Percentiles rank a stretch among this genome's conserved stretches.
These are phyloP conservation scores for Ceratina australensis DNA, from an alignment of 1,140 invertebrate genomes.

Conservation along the genomic window DNA sequence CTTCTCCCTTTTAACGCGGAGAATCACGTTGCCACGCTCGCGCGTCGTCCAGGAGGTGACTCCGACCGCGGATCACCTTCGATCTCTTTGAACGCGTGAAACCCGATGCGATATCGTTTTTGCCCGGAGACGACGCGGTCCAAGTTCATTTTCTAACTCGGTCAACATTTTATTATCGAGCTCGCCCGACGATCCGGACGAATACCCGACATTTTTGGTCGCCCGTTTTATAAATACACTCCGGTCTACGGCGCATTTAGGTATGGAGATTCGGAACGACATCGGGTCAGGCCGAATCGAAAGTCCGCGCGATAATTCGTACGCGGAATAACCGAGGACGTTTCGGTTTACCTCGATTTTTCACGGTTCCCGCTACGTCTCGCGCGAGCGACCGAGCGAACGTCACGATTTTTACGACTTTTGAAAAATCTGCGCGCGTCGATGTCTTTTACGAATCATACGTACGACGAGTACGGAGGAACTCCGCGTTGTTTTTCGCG, in stretches of 20 bases:
- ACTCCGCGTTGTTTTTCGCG: too few species aligned
- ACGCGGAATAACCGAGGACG: too few species aligned
- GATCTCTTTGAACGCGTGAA: background rate
- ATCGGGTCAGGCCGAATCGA: background rate
- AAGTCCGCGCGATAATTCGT: background rate
- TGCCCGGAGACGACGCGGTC: too few species aligned
- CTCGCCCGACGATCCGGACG: background rate
- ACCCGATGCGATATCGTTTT: too few species aligned
- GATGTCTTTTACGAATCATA: too few species aligned
- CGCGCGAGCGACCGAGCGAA: too few species aligned
- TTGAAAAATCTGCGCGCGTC: too few species aligned
- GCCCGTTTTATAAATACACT: background rate
- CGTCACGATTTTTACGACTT: too few species aligned
- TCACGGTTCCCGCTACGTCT: background rate
- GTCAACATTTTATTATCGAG: background rate
- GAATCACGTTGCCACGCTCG: slow-evolving; percentile 1
- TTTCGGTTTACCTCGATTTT: background rate
- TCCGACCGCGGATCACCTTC: background rate
- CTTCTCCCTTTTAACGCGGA: background rate
- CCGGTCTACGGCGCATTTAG: background rate
- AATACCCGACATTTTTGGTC: background rate
- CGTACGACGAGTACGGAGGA: too few species aligned
- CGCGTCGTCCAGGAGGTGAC: background rate
- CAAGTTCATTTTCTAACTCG: too few species aligned
- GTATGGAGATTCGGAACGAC: background rate